phyloP scores from a whole-genome alignment of 2,888 invertebrate species.

The Nebria brevicollis region DNA sequence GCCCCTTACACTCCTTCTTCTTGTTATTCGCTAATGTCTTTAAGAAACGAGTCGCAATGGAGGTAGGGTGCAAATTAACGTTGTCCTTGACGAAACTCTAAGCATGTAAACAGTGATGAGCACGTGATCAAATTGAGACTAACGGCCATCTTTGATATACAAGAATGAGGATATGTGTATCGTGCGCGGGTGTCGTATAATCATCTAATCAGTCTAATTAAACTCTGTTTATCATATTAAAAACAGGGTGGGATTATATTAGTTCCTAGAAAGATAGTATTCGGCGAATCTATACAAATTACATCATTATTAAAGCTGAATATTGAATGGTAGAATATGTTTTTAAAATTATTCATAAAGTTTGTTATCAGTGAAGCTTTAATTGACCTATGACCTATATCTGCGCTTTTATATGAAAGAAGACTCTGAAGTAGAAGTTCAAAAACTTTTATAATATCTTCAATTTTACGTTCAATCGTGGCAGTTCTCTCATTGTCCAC shows the following conservation, averaged over 20 bases:
- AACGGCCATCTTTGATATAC: conserved; percentile 22
- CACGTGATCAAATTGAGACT: background rate
- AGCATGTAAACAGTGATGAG: background rate
- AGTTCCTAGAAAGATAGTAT: background rate
- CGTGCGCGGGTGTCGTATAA: conserved; percentile 5
- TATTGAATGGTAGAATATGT: too few species aligned
- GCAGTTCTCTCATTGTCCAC: background rate
- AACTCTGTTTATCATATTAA: conserved; percentile 35
- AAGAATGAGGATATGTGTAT: conserved; percentile 25
- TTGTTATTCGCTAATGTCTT: background rate
- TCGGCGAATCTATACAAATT: background rate
- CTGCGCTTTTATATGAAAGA: background rate
- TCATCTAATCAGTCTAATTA: conserved; percentile 38
- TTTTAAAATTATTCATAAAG: too few species aligned
- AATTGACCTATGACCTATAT: background rate
- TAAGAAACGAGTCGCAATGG: conserved; percentile 19
- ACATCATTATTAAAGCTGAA: background rate
- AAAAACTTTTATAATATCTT: background rate
- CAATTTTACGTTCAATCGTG: background rate
- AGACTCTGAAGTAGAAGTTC: background rate
- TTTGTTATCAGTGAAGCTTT: too few species aligned
- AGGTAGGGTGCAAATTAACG: conserved; percentile 14
- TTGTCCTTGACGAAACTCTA: conserved; percentile 10
- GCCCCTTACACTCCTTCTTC: background rate
- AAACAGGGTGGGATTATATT: conserved; percentile 12